Base-by-base conservation (phyloP, 2,113 vertebrate species). In the Saguinus imperator region DNA sequence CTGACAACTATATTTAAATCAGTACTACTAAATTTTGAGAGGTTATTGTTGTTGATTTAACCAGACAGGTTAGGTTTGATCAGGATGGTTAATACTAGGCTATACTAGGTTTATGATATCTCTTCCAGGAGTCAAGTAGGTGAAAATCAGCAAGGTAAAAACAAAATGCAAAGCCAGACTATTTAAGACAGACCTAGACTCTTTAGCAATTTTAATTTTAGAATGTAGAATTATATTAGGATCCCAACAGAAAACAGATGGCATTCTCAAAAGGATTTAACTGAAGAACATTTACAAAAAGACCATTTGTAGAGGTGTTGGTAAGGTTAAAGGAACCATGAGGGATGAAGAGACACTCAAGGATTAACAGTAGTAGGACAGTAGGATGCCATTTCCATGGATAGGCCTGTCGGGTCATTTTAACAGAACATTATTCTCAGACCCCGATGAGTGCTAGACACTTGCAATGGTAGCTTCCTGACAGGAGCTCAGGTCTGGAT, bases 81-180 rank as follows among this genome's bases (percentile, higher is more conserved):
- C 48, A 84, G 80, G 64, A 10, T 50, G 3, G 50, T 80, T 93
- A 80, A 93, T 7, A 76, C 50, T 73, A 8, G 66, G n/a, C 64
- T 82, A n/a, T 32, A 55, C 2, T 35, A 89, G 8, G 3, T 40
- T 90, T 82, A 82, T 4, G 83, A 1, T 35, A 58, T 88, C 25
- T 21, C 18, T 77, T 91, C 16, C 27, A 64, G 35, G 25, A 79
- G 25, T 50, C 27, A 20, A 82, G 10, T 87, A n/a, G 80, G 73
- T 95, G 64, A 81, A 89, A 94, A 91, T 81, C 1, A 55, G 61
- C 37, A 68, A 57, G 77, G 45, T 85, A 61, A 89, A 92, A 85
- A 23, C 37, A 48, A 68, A 89, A 35, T 20, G 23, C 45, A 68
- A 92, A 91, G 29, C 57, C 64, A 45, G 27, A 64, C 32, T 27